A percentile compares a stretch with the other conserved stretches of the same genome.
phyloP scores from a whole-genome alignment of 2,113 vertebrate genomes.

The Cairina moschata region DNA sequence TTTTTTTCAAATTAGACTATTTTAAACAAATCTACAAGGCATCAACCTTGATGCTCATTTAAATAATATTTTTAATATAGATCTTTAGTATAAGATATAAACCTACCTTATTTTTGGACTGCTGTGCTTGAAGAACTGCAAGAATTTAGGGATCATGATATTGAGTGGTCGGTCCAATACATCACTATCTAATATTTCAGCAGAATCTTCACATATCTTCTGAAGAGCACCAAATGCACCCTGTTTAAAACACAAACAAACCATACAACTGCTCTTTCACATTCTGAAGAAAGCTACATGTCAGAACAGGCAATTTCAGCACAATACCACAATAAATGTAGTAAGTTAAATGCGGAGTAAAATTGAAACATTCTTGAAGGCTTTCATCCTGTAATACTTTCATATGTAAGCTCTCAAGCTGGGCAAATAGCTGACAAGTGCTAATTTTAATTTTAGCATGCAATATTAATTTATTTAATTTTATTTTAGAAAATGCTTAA shows the following conservation, averaged over 20 bases:
- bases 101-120: constrained; percentile 96
- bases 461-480: background rate
- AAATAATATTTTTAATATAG: background rate
- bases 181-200: constrained; percentile 97
- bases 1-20: background rate
- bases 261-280: background rate
- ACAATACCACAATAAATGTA: background rate
- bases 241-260: constrained; percentile 66
- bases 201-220: constrained; percentile 98
- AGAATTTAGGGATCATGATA: constrained; percentile 98
- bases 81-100: background rate
- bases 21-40: background rate
- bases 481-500: background rate
- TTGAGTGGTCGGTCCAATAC: constrained; percentile 95
- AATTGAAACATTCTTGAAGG: background rate
- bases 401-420: background rate
- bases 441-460: background rate
- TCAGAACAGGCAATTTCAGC: background rate
- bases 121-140: constrained; percentile 97
- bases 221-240: constrained; percentile 97
- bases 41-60: background rate
- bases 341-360: background rate
- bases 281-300: background rate
- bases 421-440: background rate
- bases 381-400: background rate